Conservation (phyloP, 2,888 invertebrate species). For the Anagyrus pseudococci region DNA sequence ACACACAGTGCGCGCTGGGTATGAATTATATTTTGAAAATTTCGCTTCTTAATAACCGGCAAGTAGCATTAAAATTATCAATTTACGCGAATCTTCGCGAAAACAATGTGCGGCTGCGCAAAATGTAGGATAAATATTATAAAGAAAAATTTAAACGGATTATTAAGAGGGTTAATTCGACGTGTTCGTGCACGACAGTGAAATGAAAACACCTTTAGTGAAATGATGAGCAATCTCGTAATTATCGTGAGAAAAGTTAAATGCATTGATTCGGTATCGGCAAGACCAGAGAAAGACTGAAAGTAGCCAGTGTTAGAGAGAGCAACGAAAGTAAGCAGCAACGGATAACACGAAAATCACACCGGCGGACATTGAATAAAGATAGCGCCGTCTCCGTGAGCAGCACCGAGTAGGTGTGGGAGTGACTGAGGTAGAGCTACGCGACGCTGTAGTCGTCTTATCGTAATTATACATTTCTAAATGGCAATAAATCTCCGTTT, state of each 20-base stretch:
- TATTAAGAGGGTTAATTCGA: too few relatives aligned
- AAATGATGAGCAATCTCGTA: conserved; percentile 23
- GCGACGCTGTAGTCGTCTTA: conserved; percentile 6
- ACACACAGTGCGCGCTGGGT: too few relatives aligned
- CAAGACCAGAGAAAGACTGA: conserved; percentile 21
- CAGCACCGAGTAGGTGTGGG: not conserved
- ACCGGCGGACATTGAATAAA: conserved; percentile 24
- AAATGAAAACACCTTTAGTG: not conserved
- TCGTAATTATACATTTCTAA: conserved; percentile 32
- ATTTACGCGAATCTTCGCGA: not conserved
- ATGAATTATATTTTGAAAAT: too few relatives aligned
- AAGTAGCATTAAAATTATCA: too few relatives aligned
- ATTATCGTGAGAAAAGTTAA: conserved; percentile 36
- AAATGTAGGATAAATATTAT: too few relatives aligned
- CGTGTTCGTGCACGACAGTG: too few relatives aligned
- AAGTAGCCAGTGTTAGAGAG: conserved; percentile 3
- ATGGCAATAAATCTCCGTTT: conserved; percentile 33
- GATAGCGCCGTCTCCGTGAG: conserved; percentile 4
- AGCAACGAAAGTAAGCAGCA: conserved; percentile 13
- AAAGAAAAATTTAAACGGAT: too few relatives aligned
- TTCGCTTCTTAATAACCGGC: not conserved
- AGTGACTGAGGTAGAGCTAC: conserved; percentile 1
- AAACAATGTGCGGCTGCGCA: not conserved
- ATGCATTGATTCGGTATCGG: conserved; percentile 23
- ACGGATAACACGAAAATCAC: conserved; percentile 22